Evolutionary conservation across 2,888 invertebrate species (phyloP), one percentile per base, ranked within the genome.

Genomic region (Drosophila picticornis): DNA sequence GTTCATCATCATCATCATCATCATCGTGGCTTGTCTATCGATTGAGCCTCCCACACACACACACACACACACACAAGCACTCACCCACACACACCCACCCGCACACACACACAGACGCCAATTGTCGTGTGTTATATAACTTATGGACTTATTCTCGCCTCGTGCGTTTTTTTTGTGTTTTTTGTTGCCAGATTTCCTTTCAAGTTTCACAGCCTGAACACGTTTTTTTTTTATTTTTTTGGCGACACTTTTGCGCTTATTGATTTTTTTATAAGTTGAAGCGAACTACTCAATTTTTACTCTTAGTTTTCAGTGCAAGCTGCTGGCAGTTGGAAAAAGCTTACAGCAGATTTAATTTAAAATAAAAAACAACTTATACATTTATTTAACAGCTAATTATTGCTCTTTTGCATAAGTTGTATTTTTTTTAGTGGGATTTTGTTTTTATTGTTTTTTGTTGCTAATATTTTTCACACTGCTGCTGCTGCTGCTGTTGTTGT

Each of bases 81-180:
- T 22, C 48, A 3, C 25, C 1, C 25, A 3, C 46, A 13, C 52
- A 16, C 34, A 19, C 16, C 16, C 2, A 7, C 38, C 7, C 25
- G 7, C 27, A 19, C 25, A 25, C 48, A 27, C 27, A n/a, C 31
- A n/a, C 51, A 53, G 32, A n/a, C 53, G 43, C 55, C 65, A 69
- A 53, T 52, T 59, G 64, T 67, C 71, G 64, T 43, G 46, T 61
- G 80, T 81, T 83, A 81, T 81, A 83, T 80, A 80, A 81, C 83
- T 60, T 65, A 43, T 57, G 57, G 27, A 56, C 38, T 56, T 56
- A 63, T 19, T 63, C 29, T 60, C 52, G 57, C 57, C 57, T 57
- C 57, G 36, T 52, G 59, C 59, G 29, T 13, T 46, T 25, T 25
- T 46, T 46, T 25, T 46, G 10, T 9, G 4, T 46, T 25, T 19